phyloP scores from a whole-genome alignment of 2,113 vertebrate species.

The Bos javanicus region DNA sequence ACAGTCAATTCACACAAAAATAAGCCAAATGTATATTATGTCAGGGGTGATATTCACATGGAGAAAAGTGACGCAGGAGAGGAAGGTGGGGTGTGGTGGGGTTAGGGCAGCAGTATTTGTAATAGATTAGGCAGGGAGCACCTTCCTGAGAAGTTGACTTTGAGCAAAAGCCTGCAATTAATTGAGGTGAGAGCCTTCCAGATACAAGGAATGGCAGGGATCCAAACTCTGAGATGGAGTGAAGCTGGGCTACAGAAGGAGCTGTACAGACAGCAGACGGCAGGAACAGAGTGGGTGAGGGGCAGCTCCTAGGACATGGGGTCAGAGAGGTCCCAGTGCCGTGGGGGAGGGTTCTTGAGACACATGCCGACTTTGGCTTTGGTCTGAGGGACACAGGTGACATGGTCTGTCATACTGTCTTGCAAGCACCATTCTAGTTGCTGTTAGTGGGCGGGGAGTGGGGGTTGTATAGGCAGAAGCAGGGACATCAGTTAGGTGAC shows the following conservation, averaged over 20 bases:
- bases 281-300: background rate
- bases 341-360: background rate
- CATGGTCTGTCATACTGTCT: background rate
- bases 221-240: background rate
- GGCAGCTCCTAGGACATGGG: rapidly evolving
- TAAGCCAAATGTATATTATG: background rate
- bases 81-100: background rate
- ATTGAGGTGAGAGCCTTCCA: background rate
- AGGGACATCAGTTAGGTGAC: background rate
- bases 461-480: background rate
- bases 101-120: rapidly evolving
- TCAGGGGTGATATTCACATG: rapidly evolving
- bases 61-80: background rate
- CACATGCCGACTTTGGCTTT: background rate
- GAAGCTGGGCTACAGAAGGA: background rate
- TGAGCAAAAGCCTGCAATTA: background rate
- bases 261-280: background rate
- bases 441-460: background rate
- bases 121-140: background rate
- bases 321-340: background rate
- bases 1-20: background rate
- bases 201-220: background rate
- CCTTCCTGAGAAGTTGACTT: background rate
- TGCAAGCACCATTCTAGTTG: background rate
- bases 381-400: background rate